Base-by-base conservation (phyloP, 2,113 vertebrate species). In the Tragelaphus buxtoni region DNA sequence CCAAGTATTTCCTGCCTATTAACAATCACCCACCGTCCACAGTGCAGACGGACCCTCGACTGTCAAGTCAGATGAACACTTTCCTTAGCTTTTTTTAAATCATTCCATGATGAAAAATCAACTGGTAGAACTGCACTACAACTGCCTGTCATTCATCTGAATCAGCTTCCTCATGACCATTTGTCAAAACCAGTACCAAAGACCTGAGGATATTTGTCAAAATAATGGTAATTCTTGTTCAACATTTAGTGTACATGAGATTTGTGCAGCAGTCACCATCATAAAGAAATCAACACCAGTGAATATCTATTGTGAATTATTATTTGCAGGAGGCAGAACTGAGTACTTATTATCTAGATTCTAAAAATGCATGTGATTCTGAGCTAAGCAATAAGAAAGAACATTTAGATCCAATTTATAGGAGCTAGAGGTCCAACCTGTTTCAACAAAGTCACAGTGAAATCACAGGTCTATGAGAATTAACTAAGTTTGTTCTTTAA, bases 151-250 rank as follows among this genome's bases (percentile, higher is more conserved):
- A 96, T 82, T 96, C 97, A 88, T 94, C 89, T 80, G 83, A 97
- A 84, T 94, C 89, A 90, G 86, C 58, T 93, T 90, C 96, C 96
- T 90, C 51, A 28, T 58, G 89, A 77, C 89, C 83, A 97, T 97
- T 97, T 95, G 97, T 98, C 96, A 97, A 95, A 98, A 97, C 18
- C 2, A 35, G 69, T 95, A 95, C 83, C 96, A 95, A 95, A 85
- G 93, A 97, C 74, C 90, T 97, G 80, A 95, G 92, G 80, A 98
- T 97, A 98, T 97, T 93, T 97, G 94, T 98, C 97, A 98, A 97
- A 97, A 97, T 96, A 97, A 95, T 94, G 94, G 74, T 95, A 95
- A 97, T 51, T 26, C n/a, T 65, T 87, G 90, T 90, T 97, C 96
- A 93, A 85, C 93, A 96, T 88, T 97, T 17, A 2, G 13, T 65